These are phyloP conservation scores for Heterodera schachtii DNA, from an alignment of 1,140 invertebrate genomes.

Conservation along the genomic window DNA sequence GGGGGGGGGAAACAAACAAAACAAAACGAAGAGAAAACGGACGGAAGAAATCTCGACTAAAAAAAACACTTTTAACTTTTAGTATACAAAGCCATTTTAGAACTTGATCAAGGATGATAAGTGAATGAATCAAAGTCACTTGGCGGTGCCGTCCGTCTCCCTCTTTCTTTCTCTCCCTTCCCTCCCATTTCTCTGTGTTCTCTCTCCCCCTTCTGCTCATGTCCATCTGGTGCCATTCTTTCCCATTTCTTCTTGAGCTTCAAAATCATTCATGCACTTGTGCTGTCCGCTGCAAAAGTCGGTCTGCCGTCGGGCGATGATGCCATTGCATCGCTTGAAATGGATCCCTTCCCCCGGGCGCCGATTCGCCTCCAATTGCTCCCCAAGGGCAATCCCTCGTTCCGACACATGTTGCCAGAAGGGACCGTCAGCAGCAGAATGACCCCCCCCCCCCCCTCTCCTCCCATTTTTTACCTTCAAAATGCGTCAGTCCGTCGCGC, in stretches of 20 bases:
- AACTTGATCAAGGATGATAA: not conserved
- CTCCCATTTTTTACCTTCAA: not conserved
- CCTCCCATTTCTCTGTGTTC: too few species aligned
- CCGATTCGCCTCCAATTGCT: not conserved
- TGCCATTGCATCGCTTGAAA: not conserved
- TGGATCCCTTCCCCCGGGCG: not conserved
- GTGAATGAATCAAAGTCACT: not conserved
- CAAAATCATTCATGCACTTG: not conserved
- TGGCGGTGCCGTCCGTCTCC: not conserved
- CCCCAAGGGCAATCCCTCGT: not conserved
- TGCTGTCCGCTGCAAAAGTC: not conserved
- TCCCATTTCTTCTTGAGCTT: not conserved
- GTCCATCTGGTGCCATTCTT: not conserved
- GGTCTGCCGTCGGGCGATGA: not conserved
- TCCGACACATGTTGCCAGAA: not conserved
- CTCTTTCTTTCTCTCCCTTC: too few species aligned
- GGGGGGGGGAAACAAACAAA: not conserved
- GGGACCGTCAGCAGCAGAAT: not conserved
- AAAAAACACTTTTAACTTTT: not conserved
- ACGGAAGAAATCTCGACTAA: not conserved
- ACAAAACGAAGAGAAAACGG: not conserved
- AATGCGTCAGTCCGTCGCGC: not conserved
- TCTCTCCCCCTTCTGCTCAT: too few species aligned
- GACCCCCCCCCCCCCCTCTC: not conserved
- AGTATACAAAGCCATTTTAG: too few species aligned